A percentile compares a stretch with the other conserved stretches of the same genome.
These are phyloP conservation scores for Zaprionus gabonicus DNA, from an alignment of 1,140 invertebrate genomes.

Conservation along the genomic window DNA sequence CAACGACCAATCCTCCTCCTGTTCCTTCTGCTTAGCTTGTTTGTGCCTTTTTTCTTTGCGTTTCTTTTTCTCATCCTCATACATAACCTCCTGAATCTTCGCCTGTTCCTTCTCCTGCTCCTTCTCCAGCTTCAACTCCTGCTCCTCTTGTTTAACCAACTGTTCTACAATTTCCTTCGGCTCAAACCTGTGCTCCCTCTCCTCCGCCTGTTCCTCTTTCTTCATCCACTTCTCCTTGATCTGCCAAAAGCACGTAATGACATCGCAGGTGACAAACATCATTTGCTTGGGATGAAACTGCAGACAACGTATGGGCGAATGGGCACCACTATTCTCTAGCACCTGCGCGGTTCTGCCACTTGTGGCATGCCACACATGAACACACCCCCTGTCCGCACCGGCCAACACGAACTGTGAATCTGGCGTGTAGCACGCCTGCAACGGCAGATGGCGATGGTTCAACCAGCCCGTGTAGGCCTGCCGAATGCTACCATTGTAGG, in stretches of 20 bases:
- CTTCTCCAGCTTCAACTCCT: neutral
- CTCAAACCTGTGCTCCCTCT: neutral
- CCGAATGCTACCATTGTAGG: conserved; percentile 30
- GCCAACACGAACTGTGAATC: conserved; percentile 57
- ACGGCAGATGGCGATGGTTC: conserved; percentile 22
- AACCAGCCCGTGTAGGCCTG: conserved; percentile 31
- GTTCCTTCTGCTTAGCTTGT: too few relatives aligned
- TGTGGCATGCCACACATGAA: conserved; percentile 52
- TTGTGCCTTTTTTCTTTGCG: too few relatives aligned
- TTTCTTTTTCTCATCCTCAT: neutral
- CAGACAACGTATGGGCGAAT: conserved; percentile 28
- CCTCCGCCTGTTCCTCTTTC: conserved; percentile 12
- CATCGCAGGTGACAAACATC: conserved; percentile 57
- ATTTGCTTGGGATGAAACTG: conserved; percentile 48
- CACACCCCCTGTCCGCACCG: conserved; percentile 41
- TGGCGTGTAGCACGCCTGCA: conserved; percentile 45
- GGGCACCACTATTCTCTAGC: conserved; percentile 29
- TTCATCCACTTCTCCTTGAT: conserved; percentile 18
- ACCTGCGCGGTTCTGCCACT: conserved; percentile 30
- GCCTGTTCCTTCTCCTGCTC: too few relatives aligned
- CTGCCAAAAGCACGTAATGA: conserved; percentile 51
- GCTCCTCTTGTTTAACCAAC: too few relatives aligned
- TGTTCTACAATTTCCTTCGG: too few relatives aligned
- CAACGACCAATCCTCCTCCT: neutral
- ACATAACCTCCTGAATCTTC: too few relatives aligned